Base-by-base conservation (phyloP, 2,113 vertebrate species). In the Pitta sordida region DNA sequence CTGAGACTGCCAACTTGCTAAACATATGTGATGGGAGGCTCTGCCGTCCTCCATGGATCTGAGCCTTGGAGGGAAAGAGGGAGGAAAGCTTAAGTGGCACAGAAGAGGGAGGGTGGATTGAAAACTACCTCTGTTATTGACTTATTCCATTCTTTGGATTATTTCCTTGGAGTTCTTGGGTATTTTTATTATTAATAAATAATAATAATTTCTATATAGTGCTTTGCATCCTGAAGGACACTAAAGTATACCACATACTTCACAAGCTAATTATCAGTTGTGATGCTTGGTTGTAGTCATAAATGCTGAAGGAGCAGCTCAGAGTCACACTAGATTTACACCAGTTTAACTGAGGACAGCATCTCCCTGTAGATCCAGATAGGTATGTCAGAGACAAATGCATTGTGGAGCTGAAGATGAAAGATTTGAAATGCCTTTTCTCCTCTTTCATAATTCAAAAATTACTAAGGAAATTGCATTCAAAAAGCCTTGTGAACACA, bases 171-270 rank as follows among this genome's bases (percentile, higher is more conserved):
- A 67, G 91, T 92, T 84, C 75, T 80, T 2, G 19, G 49, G 64
- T 88, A 92, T 95, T 96, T 96, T 96, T 96, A 58, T 96, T 96
- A 92, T 93, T 96, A 95, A 94, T 67, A 95, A 86, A 82, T 83
- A 96, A 92, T 96, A 97, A 93, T 90, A 90, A 88, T 81, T 95
- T 94, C 81, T 88, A 88, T 89, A 87, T 59, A 96, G 88, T 0
- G 3, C 46, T 89, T 92, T 89, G 92, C 83, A 95, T 89, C 75
- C 78, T 96, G 91, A 96, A 93, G 60, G 67, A 96, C 87, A 91
- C 94, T 91, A 94, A 96, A 96, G 93, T 88, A 85, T 71, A 93
- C 43, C 89, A 89, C 76, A 85, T 91, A 93, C 91, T 97, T 96
- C 83, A 81, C 69, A 22, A 95, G 80, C 83, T 96, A 96, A 96